Percentiles rank a stretch among this genome's conserved stretches.
phyloP scores from a whole-genome alignment of 2,797 vertebrate species.

The Tolypeutes matacus region DNA sequence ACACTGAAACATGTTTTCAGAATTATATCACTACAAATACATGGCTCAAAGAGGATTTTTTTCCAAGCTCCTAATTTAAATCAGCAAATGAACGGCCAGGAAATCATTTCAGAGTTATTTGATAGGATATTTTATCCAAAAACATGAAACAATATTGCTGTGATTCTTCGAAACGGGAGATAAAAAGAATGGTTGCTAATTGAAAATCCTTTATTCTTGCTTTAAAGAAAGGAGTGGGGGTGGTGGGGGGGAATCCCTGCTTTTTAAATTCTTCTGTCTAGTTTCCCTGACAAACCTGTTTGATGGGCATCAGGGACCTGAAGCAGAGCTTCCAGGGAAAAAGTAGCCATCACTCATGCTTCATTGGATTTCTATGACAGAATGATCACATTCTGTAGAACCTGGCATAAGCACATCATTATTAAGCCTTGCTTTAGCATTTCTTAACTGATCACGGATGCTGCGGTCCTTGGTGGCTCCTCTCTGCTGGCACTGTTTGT shows the following conservation, averaged over 20 bases:
- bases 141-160: conserved; percentile 64
- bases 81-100: conserved; percentile 43
- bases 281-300: conserved; percentile 90
- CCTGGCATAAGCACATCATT: conserved; percentile 91
- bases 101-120: conserved; percentile 38
- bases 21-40: conserved; percentile 68
- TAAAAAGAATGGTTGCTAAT: conserved; percentile 58
- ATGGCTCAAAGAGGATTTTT: conserved; percentile 82
- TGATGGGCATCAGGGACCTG: conserved; percentile 90
- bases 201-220: conserved; percentile 23
- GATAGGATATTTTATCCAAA: conserved; percentile 68
- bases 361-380: conserved; percentile 93
- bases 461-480: conserved; percentile 90
- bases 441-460: conserved; percentile 90
- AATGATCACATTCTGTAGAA: conserved; percentile 90
- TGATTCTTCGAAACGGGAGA: conserved; percentile 63
- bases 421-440: conserved; percentile 91
- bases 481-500: conserved; percentile 94
- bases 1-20: conserved; percentile 81
- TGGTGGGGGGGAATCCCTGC: conserved; percentile 76
- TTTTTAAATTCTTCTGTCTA: conserved; percentile 90
- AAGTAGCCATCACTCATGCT: conserved; percentile 91
- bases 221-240: not conserved
- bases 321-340: conserved; percentile 88
- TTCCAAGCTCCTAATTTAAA: conserved; percentile 79